Percentiles rank a stretch among this genome's conserved stretches.
Conservation (phyloP, 2,888 invertebrate species). For the Drosophila infuscata region DNA sequence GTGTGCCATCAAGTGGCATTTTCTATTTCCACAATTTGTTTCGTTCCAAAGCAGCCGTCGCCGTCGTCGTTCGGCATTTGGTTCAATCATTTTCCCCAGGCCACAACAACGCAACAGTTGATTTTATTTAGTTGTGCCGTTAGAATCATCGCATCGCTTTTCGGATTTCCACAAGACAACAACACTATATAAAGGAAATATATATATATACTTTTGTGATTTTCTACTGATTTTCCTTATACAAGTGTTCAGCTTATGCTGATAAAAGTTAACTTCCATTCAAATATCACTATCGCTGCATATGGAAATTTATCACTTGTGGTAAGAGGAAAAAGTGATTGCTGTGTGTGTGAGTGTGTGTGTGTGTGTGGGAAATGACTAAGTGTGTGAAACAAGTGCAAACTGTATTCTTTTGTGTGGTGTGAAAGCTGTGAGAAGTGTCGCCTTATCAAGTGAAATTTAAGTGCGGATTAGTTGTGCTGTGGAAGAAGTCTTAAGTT, state of each 20-base stretch:
- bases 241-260: conserved; percentile 7
- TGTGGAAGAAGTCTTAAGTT: conserved; percentile 22
- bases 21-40: conserved; percentile 65
- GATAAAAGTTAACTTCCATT: conserved; percentile 14
- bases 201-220: conserved; percentile 4
- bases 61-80: conserved; percentile 37
- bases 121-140: conserved; percentile 68
- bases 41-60: conserved; percentile 56
- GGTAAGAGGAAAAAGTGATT: conserved; percentile 36
- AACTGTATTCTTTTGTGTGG: conserved; percentile 2
- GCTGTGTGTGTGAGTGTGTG: background rate
- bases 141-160: conserved; percentile 33
- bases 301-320: conserved; percentile 51
- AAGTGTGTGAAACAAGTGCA: conserved; percentile 26
- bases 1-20: conserved; percentile 45
- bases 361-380: background rate
- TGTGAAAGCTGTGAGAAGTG: conserved; percentile 48
- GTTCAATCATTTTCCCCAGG: conserved; percentile 62
- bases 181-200: background rate
- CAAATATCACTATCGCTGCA: conserved; percentile 23
- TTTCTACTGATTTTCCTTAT: background rate
- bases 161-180: conserved; percentile 12
- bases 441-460: conserved; percentile 32
- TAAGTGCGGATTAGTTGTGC: conserved; percentile 32
- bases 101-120: conserved; percentile 60